These are phyloP conservation scores for Neodiprion lecontei DNA, from an alignment of 1,140 invertebrate species.

Conservation along the genomic window DNA sequence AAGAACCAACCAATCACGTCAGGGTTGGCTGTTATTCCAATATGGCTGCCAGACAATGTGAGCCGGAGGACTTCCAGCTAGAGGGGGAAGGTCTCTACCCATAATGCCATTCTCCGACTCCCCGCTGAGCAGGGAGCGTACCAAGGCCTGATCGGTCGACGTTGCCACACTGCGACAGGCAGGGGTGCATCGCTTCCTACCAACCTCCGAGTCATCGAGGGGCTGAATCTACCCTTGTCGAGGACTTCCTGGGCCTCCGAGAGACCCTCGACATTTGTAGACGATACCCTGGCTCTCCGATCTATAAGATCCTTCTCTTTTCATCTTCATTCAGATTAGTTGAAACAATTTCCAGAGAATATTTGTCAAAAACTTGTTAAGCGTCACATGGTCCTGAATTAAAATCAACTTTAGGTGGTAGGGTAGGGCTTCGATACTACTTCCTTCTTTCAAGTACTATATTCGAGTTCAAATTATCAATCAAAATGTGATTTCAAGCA, in stretches of 20 bases:
- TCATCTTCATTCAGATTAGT: no score
- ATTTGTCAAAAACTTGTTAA: no score
- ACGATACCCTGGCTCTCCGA: neutral
- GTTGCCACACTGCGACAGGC: slow-evolving; percentile 28
- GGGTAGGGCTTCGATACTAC: no score
- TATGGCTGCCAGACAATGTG: slow-evolving; percentile 59
- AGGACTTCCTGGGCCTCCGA: neutral
- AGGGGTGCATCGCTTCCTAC: slow-evolving; percentile 44
- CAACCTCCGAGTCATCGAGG: slow-evolving; percentile 6
- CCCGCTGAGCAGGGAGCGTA: slow-evolving; percentile 47
- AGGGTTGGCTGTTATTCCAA: slow-evolving; percentile 56
- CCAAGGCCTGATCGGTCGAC: slow-evolving; percentile 38
- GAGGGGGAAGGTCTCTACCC: slow-evolving; percentile 55
- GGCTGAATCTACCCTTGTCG: neutral
- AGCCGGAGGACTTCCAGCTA: slow-evolving; percentile 31
- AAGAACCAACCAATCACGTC: slow-evolving; percentile 59
- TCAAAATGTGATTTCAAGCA: no score
- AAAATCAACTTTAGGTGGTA: no score
- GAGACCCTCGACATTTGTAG: neutral
- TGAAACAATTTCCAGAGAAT: no score
- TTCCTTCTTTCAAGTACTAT: no score
- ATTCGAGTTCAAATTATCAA: no score
- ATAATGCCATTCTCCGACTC: slow-evolving; percentile 57
- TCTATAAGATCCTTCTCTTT: no score
- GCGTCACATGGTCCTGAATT: no score